Percentiles rank a stretch among this genome's conserved stretches.
Conservation (phyloP, 2,797 vertebrate species). For the Rhabdophis nuchalis region DNA sequence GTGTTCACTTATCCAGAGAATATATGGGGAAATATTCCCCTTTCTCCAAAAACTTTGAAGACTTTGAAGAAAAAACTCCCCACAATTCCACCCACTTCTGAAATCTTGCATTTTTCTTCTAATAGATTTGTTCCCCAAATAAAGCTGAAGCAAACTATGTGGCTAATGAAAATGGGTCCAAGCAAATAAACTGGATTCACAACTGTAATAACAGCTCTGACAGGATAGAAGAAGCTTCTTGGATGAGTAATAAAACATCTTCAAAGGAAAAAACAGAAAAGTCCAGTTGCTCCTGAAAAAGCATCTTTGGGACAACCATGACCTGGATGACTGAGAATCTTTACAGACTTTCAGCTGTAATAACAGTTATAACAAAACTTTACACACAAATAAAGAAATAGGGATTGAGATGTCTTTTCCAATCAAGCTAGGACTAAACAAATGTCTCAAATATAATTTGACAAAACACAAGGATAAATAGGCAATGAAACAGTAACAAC, state of each 20-base stretch:
- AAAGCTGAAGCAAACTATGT: neutral
- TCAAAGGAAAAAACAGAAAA: too few species aligned
- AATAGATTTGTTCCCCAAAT: neutral
- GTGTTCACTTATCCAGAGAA: neutral
- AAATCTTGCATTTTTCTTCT: neutral
- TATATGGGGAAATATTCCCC: neutral
- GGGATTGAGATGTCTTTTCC: neutral
- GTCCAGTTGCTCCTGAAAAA: too few species aligned
- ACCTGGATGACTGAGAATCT: too few species aligned
- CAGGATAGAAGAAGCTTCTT: too few species aligned
- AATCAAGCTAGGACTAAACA: neutral
- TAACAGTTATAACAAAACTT: neutral
- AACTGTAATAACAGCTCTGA: neutral
- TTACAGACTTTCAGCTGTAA: too few species aligned
- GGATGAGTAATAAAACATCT: too few species aligned
- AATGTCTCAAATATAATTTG: neutral
- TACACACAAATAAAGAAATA: neutral
- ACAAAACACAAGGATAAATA: neutral
- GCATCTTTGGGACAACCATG: too few species aligned
- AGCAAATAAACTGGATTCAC: neutral
- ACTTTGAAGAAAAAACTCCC: neutral
- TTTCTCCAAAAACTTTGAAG: neutral
- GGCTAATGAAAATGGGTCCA: neutral
- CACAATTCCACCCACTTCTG: neutral
- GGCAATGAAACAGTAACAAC: neutral